Percentiles rank a stretch among this genome's conserved stretches.
Evolutionary conservation across 92 coral and sea anemone species (phyloP).

Genomic region (Hydrozoanthus gracilis): DNA sequence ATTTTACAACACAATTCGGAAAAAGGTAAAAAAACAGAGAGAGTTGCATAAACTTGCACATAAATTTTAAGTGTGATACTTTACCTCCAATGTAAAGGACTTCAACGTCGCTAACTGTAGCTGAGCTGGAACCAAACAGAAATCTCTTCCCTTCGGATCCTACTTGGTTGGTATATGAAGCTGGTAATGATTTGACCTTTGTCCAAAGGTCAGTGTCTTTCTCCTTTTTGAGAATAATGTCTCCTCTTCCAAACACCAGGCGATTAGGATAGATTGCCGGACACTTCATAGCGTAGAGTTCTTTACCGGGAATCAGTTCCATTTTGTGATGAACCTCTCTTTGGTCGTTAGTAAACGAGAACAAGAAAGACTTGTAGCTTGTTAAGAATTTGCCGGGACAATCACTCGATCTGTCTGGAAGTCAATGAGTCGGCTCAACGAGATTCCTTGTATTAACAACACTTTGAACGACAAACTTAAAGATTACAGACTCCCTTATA

Average conservation of each 20-base stretch:
- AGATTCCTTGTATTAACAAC: no score
- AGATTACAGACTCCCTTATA: no score
- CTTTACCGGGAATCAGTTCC: background rate
- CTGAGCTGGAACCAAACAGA: background rate
- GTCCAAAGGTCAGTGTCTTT: background rate
- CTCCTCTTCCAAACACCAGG: conserved; percentile 29
- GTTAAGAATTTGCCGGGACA: background rate
- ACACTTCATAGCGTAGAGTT: conserved; percentile 7
- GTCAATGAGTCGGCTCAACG: no score
- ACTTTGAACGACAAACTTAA: no score
- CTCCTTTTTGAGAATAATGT: background rate
- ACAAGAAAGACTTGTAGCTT: conserved; percentile 11
- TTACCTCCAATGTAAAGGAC: conserved; percentile 35
- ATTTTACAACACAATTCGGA: background rate
- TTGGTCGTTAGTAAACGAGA: background rate
- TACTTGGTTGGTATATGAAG: conserved; percentile 7
- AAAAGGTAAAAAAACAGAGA: background rate
- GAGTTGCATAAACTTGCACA: background rate
- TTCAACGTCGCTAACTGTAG: conserved; percentile 35
- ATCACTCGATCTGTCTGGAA: background rate
- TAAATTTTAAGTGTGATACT: background rate
- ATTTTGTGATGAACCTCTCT: background rate
- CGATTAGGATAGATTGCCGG: background rate
- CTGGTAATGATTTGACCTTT: conserved; percentile 12
- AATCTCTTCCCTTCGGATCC: background rate